Base-by-base conservation (phyloP, 2,797 vertebrate species). In the Holocentrus rufus region DNA sequence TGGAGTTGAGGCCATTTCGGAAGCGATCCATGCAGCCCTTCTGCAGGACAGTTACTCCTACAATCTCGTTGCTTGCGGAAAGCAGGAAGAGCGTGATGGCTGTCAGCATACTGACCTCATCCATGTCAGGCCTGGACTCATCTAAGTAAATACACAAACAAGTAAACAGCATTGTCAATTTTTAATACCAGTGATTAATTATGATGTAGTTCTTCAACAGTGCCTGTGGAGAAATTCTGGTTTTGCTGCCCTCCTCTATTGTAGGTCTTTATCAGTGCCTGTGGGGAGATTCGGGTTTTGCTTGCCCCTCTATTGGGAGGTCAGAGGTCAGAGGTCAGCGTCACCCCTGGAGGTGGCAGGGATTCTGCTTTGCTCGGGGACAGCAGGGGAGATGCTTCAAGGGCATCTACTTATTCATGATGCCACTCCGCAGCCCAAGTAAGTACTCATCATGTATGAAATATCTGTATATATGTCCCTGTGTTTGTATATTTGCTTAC, bases 101-200 rank as follows among this genome's bases (percentile, higher is more conserved):
- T 22, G 98, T 98, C 80, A 99, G 89, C 91, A 98, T 95, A 90
- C 95, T 98, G 82, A 99, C 93, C 89, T 99, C 96, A 87, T 99
- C 98, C 87, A 95, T 89, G 64, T 91, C 57, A 50, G 96, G 93
- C 76, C 94, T 89, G 73, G 94, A 94, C 57, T 93, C 94, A 58
- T 97, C 97, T 98, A 89, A 65, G 87, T 36, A 39, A 77, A 55
- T 23, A 80, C 7, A 82, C 18, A 74, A 42, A 80, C 34, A 77
- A 30, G 13, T 9, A 75, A 22, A 7, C 22, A 11, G 25, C 10
- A 53, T 6, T 18, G n/a, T 23, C 3, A 49, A 18, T 11, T 11
- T 25, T n/a, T n/a, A 18, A 63, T 8, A 25, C 10, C 4, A 22
- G 62, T 1, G 36, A 27, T 61, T 4, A 66, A 58, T 44, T 22